Evolutionary conservation across 2,888 invertebrate species (phyloP).

Genomic region (Glaucopsyche alexis): DNA sequence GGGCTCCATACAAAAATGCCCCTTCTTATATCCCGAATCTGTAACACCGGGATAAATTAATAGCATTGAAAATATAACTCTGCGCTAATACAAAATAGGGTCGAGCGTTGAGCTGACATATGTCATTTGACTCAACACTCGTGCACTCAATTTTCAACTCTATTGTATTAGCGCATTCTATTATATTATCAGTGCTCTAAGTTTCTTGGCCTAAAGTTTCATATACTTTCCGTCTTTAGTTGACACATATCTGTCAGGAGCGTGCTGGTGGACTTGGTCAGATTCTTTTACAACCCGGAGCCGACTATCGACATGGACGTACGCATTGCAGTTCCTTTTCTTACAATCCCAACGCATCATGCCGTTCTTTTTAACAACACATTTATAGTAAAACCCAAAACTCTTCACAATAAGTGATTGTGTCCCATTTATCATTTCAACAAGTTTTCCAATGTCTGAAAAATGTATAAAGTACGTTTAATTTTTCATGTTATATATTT

Average conservation of each 20-base stretch:
- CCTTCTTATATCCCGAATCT: too few relatives aligned
- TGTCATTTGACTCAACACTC: too few relatives aligned
- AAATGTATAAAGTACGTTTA: background rate
- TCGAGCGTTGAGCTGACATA: too few relatives aligned
- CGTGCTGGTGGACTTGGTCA: background rate
- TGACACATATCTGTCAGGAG: background rate
- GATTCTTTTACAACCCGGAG: background rate
- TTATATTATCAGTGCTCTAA: too few relatives aligned
- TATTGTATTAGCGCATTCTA: too few relatives aligned
- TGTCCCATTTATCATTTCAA: background rate
- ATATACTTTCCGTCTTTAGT: background rate
- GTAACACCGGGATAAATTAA: too few relatives aligned
- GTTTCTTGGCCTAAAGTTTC: background rate
- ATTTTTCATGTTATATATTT: background rate
- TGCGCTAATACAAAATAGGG: too few relatives aligned
- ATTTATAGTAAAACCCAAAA: background rate
- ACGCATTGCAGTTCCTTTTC: background rate
- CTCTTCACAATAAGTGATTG: background rate
- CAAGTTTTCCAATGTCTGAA: slow-evolving; percentile 2
- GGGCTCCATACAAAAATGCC: too few relatives aligned
- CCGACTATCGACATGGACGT: background rate
- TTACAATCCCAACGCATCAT: background rate
- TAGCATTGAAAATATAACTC: too few relatives aligned
- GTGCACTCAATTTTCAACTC: too few relatives aligned
- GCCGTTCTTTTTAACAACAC: background rate